Evolutionary conservation across 2,888 invertebrate genomes (phyloP).

Genomic region (Apoderus coryli): DNA sequence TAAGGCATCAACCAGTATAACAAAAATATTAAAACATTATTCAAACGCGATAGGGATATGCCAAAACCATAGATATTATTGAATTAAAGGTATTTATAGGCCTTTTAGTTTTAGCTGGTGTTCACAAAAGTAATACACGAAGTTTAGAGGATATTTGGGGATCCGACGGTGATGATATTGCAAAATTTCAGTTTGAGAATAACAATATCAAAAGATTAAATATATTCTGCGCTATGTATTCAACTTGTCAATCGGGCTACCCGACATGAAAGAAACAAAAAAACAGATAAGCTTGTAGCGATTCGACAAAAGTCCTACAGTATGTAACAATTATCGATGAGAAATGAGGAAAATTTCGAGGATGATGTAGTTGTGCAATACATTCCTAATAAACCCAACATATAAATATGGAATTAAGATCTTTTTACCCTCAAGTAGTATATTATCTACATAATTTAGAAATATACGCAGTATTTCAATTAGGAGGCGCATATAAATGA

Average conservation of each 20-base stretch:
- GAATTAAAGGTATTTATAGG: slow-evolving; percentile 8
- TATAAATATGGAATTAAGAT: slow-evolving; percentile 22
- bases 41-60: slow-evolving; percentile 1
- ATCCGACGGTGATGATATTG: slow-evolving; percentile 18
- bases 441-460: slow-evolving; percentile 18
- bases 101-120: slow-evolving; percentile 16
- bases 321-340: slow-evolving; percentile 20
- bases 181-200: slow-evolving; percentile 20
- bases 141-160: slow-evolving; percentile 20
- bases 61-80: slow-evolving; percentile 3
- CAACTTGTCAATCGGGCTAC: slow-evolving; percentile 18
- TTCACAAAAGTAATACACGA: slow-evolving; percentile 16
- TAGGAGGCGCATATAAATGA: slow-evolving; percentile 15
- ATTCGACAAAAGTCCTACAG: slow-evolving; percentile 13
- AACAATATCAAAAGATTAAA: slow-evolving; percentile 20
- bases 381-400: slow-evolving; percentile 21
- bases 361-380: slow-evolving; percentile 20
- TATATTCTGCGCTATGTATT: slow-evolving; percentile 16
- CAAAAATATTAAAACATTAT: background rate
- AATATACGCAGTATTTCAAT: slow-evolving; percentile 17
- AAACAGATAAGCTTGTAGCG: slow-evolving; percentile 9
- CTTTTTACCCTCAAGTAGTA: slow-evolving; percentile 16
- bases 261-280: slow-evolving; percentile 11
- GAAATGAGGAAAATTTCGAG: slow-evolving; percentile 15
- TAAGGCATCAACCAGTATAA: slow-evolving; percentile 1